phyloP scores from a whole-genome alignment of 2,113 vertebrate genomes.

The Alectura lathami region DNA sequence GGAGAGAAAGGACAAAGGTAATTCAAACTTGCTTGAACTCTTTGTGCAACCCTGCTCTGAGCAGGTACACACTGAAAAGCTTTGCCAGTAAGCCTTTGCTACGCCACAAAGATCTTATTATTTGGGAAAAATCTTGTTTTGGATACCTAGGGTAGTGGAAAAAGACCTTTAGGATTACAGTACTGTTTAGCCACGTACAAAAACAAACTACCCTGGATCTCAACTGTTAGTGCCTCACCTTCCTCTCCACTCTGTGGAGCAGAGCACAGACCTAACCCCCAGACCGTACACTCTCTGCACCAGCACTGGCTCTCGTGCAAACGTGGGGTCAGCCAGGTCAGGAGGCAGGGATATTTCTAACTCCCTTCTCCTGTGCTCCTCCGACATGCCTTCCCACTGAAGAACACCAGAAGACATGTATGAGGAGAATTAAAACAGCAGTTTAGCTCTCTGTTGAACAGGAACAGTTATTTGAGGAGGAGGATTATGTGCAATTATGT shows the following conservation, averaged over 20 bases:
- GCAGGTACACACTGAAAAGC: background rate
- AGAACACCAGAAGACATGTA: background rate
- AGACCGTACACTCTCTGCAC: background rate
- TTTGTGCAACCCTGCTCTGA: background rate
- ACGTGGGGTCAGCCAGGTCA: background rate
- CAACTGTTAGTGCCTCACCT: fast-evolving
- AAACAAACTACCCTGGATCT: background rate
- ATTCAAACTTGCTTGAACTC: background rate
- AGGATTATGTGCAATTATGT: background rate
- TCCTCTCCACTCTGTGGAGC: background rate
- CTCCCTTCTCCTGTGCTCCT: background rate
- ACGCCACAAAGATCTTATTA: background rate
- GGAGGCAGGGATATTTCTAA: background rate
- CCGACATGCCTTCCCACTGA: background rate
- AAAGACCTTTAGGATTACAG: background rate
- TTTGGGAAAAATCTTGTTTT: background rate
- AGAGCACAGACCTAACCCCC: background rate
- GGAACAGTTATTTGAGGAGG: background rate
- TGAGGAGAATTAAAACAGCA: background rate
- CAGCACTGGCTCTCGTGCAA: background rate
- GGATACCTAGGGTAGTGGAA: background rate
- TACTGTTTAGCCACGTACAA: background rate
- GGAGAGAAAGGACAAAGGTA: background rate
- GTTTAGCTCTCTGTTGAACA: background rate
- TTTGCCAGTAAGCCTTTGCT: background rate